Base-by-base conservation (phyloP, 2,113 vertebrate genomes). In the Sylvietta virens region DNA sequence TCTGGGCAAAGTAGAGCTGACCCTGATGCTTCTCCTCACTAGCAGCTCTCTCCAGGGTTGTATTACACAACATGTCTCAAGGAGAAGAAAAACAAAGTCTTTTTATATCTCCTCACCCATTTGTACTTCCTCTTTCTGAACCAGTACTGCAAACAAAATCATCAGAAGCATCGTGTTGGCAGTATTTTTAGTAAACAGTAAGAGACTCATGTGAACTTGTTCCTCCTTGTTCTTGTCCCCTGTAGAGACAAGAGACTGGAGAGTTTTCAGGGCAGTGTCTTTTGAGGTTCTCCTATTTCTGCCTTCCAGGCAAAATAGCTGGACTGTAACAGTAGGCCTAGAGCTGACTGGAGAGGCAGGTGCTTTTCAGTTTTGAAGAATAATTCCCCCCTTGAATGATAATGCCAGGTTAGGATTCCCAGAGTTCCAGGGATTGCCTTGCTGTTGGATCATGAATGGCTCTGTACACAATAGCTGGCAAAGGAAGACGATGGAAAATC, bases 101-200 rank as follows among this genome's bases (percentile, higher is more conserved):
- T 95, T 90, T 94, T 77, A n/a, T 90, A 90, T 94, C 90, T 96
- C 48, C 47, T 91, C 67, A 86, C 42, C 44, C 85, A 92, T 96
- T 87, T 86, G 79, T 30, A 93, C 92, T 96, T 96, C 92, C 90
- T 90, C 42, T 71, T 94, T 95, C 86, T 94, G 72, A 60, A 86
- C 44, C 33, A 92, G 58, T n/a, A 82, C 82, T 67, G 85, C 90
- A 94, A 95, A 97, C 79, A 94, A 57, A 85, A 86, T 69, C 91
- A 96, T 94, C 93, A 92, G 72, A 88, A 86, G 45, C 81, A 81
- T 96, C 90, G 18, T 4, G 60, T 27, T 86, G 76, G 81, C 79
- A 77, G 56, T 96, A 90, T 95, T 96, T 95, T 93, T 90, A 90
- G 95, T 90, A 90, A 92, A 94, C 76, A 93, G 50, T 15, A 56